Conservation (phyloP, 1,140 invertebrate genomes). For the Drosophila albomicans region DNA sequence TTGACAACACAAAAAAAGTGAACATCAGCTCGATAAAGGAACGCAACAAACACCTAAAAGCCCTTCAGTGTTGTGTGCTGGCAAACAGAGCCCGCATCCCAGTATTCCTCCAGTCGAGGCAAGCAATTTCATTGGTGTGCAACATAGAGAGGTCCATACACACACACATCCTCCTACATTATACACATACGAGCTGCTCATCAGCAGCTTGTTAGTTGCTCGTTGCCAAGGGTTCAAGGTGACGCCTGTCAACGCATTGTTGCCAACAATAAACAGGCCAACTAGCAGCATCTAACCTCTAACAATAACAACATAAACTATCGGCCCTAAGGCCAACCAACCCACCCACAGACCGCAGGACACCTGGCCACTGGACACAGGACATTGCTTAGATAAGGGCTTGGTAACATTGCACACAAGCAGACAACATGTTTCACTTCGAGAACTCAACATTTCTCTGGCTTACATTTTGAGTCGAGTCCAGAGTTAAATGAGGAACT, state of each 20-base stretch:
- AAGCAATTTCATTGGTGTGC: conserved; percentile 41
- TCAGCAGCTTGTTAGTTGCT: conserved; percentile 51
- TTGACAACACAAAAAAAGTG: conserved; percentile 7
- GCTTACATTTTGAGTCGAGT: neutral
- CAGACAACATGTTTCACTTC: conserved; percentile 16
- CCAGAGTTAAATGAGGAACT: conserved; percentile 25
- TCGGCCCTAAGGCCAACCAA: neutral
- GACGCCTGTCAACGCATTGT: conserved; percentile 44
- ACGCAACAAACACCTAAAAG: conserved; percentile 22
- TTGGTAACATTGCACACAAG: conserved; percentile 25
- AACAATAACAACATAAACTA: conserved; percentile 30
- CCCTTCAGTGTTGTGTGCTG: conserved; percentile 21
- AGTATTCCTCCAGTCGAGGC: conserved; percentile 5
- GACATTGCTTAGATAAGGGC: conserved; percentile 32
- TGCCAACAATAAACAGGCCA: conserved; percentile 44
- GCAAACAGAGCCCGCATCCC: conserved; percentile 27
- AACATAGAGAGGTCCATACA: neutral
- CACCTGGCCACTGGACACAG: conserved; percentile 18
- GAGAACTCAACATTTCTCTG: conserved; percentile 14
- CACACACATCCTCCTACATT: neutral
- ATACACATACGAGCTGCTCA: conserved; percentile 40
- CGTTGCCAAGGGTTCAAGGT: conserved; percentile 36
- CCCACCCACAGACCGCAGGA: conserved; percentile 13
- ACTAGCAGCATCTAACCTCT: conserved; percentile 14
- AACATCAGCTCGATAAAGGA: conserved; percentile 13